Base-by-base conservation (phyloP, 2,797 vertebrate genomes). In the Staurois parvus region DNA sequence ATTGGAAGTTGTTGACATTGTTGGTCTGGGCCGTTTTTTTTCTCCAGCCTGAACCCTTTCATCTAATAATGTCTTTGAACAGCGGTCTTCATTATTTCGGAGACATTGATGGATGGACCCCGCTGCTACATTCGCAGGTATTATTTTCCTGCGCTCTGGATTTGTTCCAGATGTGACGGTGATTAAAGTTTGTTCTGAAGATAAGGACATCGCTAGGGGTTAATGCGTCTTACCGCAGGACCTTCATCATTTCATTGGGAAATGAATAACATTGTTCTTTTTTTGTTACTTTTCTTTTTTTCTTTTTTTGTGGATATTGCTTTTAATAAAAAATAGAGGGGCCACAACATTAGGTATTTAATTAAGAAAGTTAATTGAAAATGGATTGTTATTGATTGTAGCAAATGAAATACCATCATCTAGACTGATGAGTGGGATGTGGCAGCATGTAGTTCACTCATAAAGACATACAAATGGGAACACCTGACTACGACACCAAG, bases 171-270 rank as follows among this genome's bases (percentile, higher is more conserved):
- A 4, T 79, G 24, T 84, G 75, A 52, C 42, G 72, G 48, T 74
- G 40, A 72, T 72, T 79, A 52, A 81, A 48, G 24, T 21, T 2
- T 0, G 4, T 26, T 64, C 4, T 3, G 72, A 4, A 69, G 9
- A 26, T 37, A 15, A 24, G 81, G 21, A 34, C 1, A 17, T 11
- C 6, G 1, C 0, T 9, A 13, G 24, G 68, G 79, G 10, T 52
- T 76, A 85, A 3, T 28, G n/a, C 79, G 3, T 26, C 83, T n/a
- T 69, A 48, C 2, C 67, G 81, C 48, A 34, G 64, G 80, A 62
- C 30, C 69, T 21, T 85, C 42, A 64, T 80, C 34, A 84, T 84
- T 78, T 62, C 66, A 79, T 78, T 37, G 13, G 8, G 15, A 26
- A 72, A 83, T 28, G 1, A 11, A 76, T 79, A 66, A 29, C 76